A percentile compares a stretch with the other conserved stretches of the same genome.
phyloP scores from a whole-genome alignment of 2,888 invertebrate species.

The Diachrysia chrysitis region DNA sequence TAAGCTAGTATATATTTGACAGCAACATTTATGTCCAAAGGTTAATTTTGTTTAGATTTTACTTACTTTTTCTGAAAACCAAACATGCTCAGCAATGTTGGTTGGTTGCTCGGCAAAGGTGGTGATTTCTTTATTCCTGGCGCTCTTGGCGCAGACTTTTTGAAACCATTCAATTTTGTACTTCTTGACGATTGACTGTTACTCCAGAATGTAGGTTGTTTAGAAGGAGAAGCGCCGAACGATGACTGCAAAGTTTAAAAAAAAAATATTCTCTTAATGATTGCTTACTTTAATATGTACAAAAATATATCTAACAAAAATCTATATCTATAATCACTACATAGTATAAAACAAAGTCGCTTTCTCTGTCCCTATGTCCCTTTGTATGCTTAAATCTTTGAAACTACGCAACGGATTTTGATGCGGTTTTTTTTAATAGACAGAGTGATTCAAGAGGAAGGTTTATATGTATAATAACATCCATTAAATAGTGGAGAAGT shows the following conservation, averaged over 20 bases:
- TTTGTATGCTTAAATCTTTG: no score
- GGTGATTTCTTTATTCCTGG: slow-evolving; percentile 71
- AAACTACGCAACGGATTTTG: no score
- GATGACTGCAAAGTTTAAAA: slow-evolving; percentile 65
- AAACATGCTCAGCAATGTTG: slow-evolving; percentile 91
- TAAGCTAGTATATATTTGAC: background rate
- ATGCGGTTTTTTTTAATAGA: no score
- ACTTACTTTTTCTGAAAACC: slow-evolving; percentile 91
- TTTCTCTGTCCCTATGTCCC: no score
- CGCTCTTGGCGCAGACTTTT: slow-evolving; percentile 70
- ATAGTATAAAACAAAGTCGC: no score
- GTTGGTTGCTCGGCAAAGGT: slow-evolving; percentile 84
- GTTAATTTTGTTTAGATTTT: background rate
- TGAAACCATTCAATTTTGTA: slow-evolving; percentile 53
- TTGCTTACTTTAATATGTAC: no score
- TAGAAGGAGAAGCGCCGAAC: slow-evolving; percentile 68
- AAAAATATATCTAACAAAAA: no score
- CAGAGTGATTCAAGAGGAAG: no score
- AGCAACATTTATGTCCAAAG: background rate
- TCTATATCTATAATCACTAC: no score
- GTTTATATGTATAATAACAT: no score
- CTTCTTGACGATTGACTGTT: slow-evolving; percentile 54
- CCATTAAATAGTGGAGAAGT: no score
- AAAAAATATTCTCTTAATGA: background rate
- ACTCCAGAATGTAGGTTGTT: slow-evolving; percentile 45